Base-by-base conservation (phyloP, 2,888 invertebrate genomes). In the Escarpia spicata region DNA sequence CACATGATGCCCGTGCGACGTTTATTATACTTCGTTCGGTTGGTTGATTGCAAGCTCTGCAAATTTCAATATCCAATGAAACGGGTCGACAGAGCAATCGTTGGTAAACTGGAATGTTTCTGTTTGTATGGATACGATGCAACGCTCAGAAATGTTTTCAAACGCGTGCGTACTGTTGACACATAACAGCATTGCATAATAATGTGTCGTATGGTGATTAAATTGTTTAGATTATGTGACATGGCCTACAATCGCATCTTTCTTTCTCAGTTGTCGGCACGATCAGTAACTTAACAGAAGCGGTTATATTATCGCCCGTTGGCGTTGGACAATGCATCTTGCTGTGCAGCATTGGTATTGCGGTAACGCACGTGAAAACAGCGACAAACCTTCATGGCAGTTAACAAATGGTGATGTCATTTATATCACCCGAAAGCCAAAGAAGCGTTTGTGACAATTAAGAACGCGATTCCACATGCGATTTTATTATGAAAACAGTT, bases 61-160 rank as follows among this genome's bases (percentile, higher is more conserved):
- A 26, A 75, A 26, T 26, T 75, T n/a, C n/a, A 19, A 26, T 26
- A n/a, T 26, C 75, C 75, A 75, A 75, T 75, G 26, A 75, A 75
- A 75, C 75, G 75, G 19, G 75, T 26, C 75, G 75, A 26, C 26
- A 75, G 19, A 75, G 75, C 26, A 26, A 19, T 75, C 75, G 75
- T 75, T 75, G 75, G 26, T 15, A 19, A 26, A 75, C 26, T 75
- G 75, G 75, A 75, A 75, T 75, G 75, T 75, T 75, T 26, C 75
- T 26, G 75, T 75, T 75, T 75, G 75, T 75, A 75, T 75, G 75
- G 75, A 75, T 75, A 75, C 75, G 75, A 75, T n/a, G 75, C 19
- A 26, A n/a, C 75, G 75, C 75, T 75, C 75, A 26, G 19, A 75
- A 75, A 75, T 75, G 26, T 75, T 75, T 2, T 15, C n/a, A 75